Percentiles rank a stretch among this genome's conserved stretches.
These are phyloP conservation scores for Xiphophorus couchianus DNA, from an alignment of 2,113 vertebrate genomes.

Conservation along the genomic window DNA sequence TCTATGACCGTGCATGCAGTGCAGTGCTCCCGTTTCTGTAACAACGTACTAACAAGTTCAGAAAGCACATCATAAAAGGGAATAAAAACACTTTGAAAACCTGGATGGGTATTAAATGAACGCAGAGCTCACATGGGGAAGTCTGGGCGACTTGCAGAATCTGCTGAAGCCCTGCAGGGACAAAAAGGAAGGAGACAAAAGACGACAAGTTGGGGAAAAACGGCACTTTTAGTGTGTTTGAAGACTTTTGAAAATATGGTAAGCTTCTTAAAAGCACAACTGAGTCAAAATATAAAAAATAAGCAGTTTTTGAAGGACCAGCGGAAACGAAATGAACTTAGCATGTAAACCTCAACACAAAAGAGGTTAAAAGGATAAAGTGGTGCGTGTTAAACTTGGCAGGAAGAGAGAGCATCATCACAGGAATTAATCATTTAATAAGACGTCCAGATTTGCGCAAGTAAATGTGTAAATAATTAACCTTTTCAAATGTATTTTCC, in stretches of 20 bases:
- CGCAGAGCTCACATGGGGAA: constrained; percentile 78
- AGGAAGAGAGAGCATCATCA: too few relatives aligned
- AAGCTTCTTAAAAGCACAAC: neutral
- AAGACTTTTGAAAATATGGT: neutral
- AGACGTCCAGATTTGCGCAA: neutral
- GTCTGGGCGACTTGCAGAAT: constrained; percentile 84
- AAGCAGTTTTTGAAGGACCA: neutral
- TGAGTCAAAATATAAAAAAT: neutral
- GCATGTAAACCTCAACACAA: too few relatives aligned
- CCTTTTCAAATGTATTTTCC: neutral
- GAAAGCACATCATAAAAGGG: neutral
- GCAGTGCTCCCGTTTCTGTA: neutral
- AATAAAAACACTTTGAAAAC: neutral
- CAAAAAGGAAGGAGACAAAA: constrained; percentile 20
- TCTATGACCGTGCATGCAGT: too few relatives aligned
- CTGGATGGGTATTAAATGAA: neutral
- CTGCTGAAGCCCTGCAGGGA: constrained; percentile 82
- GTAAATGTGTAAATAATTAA: neutral
- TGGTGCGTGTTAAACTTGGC: too few relatives aligned
- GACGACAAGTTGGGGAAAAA: constrained; percentile 1
- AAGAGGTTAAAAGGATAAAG: too few relatives aligned
- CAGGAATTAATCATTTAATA: neutral
- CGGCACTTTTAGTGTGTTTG: neutral
- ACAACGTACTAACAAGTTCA: neutral
- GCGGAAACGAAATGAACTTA: too few relatives aligned